phyloP scores from a whole-genome alignment of 2,797 vertebrate genomes.

The Pogonophryne albipinna region DNA sequence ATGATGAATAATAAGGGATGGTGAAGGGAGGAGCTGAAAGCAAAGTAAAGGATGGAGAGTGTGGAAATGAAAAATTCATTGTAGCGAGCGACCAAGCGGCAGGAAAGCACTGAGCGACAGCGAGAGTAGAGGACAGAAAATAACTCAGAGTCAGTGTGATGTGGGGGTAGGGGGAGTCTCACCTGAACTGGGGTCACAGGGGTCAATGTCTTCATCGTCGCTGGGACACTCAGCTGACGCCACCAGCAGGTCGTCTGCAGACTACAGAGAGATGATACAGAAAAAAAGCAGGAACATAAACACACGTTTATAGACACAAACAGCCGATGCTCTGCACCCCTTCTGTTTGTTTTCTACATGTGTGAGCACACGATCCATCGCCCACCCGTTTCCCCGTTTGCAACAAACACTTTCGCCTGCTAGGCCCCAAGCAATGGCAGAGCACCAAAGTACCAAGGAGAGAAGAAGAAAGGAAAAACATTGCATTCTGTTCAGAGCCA shows the following conservation, averaged over 20 bases:
- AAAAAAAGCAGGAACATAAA: constrained; percentile 17
- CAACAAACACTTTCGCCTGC: constrained; percentile 60
- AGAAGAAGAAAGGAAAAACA: constrained; percentile 47
- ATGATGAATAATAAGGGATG: constrained; percentile 7
- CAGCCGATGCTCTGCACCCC: constrained; percentile 22
- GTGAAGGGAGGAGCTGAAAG: background rate
- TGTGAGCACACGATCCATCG: constrained; percentile 57
- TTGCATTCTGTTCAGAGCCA: constrained; percentile 56
- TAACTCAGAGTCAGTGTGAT: background rate
- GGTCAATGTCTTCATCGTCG: constrained; percentile 98
- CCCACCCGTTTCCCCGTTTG: constrained; percentile 58
- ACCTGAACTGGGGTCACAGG: constrained; percentile 99
- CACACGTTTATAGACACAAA: background rate
- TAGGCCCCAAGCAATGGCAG: constrained; percentile 61
- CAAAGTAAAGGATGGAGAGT: constrained; percentile 16
- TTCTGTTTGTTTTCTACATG: constrained; percentile 63
- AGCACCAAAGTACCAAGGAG: constrained; percentile 41
- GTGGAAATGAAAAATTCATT: constrained; percentile 72
- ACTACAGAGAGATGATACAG: constrained; percentile 72
- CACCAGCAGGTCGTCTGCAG: constrained; percentile 95
- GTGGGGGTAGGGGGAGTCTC: constrained; percentile 64
- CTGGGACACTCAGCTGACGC: constrained; percentile 98
- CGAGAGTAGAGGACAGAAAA: constrained; percentile 18
- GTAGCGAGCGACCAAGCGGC: constrained; percentile 16
- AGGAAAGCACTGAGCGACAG: background rate